Evolutionary conservation across 2,888 invertebrate species (phyloP).

Genomic region (Macaria notata): DNA sequence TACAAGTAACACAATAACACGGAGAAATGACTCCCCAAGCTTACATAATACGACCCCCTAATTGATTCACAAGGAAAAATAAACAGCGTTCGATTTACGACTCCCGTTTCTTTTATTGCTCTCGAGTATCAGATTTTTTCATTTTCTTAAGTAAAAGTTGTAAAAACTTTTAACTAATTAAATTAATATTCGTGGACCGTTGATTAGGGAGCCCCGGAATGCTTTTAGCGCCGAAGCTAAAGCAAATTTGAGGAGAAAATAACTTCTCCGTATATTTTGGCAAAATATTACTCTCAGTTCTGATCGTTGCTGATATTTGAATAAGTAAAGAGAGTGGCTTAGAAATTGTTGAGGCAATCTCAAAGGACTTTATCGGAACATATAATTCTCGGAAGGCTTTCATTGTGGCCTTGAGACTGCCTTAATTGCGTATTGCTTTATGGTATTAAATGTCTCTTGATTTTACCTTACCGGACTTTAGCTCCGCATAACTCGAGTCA

Average conservation of each 20-base stretch:
- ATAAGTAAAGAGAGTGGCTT: conserved; percentile 54
- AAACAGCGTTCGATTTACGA: conserved; percentile 45
- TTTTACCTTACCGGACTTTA: neutral
- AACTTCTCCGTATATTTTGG: conserved; percentile 56
- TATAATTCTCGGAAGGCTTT: conserved; percentile 42
- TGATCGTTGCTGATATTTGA: conserved; percentile 59
- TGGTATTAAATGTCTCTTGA: conserved; percentile 18
- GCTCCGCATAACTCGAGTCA: too few species aligned
- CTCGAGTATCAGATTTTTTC: conserved; percentile 52
- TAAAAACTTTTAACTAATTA: conserved; percentile 72
- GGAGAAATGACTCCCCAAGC: conserved; percentile 33
- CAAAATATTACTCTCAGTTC: conserved; percentile 58
- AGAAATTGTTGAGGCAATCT: conserved; percentile 53
- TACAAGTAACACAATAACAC: conserved; percentile 37
- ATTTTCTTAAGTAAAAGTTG: conserved; percentile 66
- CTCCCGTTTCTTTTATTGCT: conserved; percentile 21
- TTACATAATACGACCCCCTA: conserved; percentile 36
- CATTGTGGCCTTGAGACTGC: conserved; percentile 22
- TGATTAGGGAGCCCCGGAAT: conserved; percentile 72
- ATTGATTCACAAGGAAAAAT: conserved; percentile 49
- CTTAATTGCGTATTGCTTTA: conserved; percentile 28
- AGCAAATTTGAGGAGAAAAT: conserved; percentile 53
- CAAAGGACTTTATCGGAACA: conserved; percentile 45
- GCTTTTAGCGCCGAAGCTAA: conserved; percentile 67
- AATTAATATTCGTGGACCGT: conserved; percentile 72